Conservation (phyloP, 2,888 invertebrate species). For the Mythimna vitellina region DNA sequence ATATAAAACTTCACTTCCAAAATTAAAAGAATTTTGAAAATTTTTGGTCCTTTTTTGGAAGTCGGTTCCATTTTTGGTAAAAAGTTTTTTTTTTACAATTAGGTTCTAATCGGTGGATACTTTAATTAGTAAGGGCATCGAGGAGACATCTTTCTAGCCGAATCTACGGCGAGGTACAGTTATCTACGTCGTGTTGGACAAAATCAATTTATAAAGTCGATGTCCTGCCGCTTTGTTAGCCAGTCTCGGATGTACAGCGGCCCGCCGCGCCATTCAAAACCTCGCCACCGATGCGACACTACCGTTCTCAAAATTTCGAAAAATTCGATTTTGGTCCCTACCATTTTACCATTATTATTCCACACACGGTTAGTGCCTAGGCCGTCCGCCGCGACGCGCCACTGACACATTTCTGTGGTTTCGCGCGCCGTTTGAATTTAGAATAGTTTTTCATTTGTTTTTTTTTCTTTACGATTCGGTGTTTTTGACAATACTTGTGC, state of each 20-base stretch:
- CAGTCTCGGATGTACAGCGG: conserved; percentile 83
- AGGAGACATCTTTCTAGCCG: conserved; percentile 63
- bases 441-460: conserved; percentile 81
- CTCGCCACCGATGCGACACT: conserved; percentile 81
- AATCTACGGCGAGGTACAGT: conserved; percentile 78
- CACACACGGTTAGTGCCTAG: conserved; percentile 83
- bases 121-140: conserved; percentile 58
- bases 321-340: conserved; percentile 78
- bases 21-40: no score
- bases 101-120: conserved; percentile 28
- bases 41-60: no score
- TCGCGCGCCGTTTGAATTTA: conserved; percentile 89
- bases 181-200: conserved; percentile 80
- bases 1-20: no score
- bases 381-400: conserved; percentile 86
- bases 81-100: neutral
- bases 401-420: conserved; percentile 89
- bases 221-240: conserved; percentile 85
- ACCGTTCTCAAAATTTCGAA: conserved; percentile 84
- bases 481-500: conserved; percentile 78
- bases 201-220: conserved; percentile 89
- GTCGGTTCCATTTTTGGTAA: no score
- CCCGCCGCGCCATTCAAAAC: conserved; percentile 84
- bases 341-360: conserved; percentile 81
- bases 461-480: conserved; percentile 76